These are phyloP conservation scores for Meiosimyza decipiens DNA, from an alignment of 2,888 invertebrate species.

Conservation along the genomic window DNA sequence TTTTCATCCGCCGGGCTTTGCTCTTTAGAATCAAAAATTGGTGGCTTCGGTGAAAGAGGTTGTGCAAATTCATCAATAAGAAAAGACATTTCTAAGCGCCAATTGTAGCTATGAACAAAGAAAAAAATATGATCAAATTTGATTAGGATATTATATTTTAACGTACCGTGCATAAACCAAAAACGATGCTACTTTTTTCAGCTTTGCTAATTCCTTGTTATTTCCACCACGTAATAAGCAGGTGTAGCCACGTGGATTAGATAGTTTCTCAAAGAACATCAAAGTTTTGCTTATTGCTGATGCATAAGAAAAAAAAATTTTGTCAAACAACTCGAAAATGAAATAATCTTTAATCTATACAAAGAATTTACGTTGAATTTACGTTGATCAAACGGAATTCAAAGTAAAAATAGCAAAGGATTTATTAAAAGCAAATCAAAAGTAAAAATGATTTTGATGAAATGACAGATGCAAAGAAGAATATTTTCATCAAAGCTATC, in stretches of 20 bases:
- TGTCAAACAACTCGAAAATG: neutral
- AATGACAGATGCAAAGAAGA: neutral
- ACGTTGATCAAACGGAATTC: too few relatives aligned
- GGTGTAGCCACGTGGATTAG: constrained; percentile 85
- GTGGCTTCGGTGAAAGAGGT: constrained; percentile 72
- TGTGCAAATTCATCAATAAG: constrained; percentile 87
- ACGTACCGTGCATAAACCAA: constrained; percentile 72
- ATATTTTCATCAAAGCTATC: too few relatives aligned
- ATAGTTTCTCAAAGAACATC: constrained; percentile 94
- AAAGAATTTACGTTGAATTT: too few relatives aligned
- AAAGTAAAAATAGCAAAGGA: too few relatives aligned
- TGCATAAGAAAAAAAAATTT: constrained; percentile 44
- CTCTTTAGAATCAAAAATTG: constrained; percentile 68
- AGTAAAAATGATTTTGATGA: neutral
- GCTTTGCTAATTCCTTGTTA: constrained; percentile 77
- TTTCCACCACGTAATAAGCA: constrained; percentile 88
- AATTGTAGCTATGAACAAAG: constrained; percentile 78
- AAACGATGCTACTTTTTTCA: constrained; percentile 85
- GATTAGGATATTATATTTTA: neutral
- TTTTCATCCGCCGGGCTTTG: constrained; percentile 59
- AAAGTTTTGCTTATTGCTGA: constrained; percentile 81
- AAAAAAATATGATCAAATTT: neutral
- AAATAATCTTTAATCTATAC: too few relatives aligned
- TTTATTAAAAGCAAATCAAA: neutral
- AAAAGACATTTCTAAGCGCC: constrained; percentile 91